Conservation (phyloP, 2,113 vertebrate species). For the Pygoscelis adeliae region DNA sequence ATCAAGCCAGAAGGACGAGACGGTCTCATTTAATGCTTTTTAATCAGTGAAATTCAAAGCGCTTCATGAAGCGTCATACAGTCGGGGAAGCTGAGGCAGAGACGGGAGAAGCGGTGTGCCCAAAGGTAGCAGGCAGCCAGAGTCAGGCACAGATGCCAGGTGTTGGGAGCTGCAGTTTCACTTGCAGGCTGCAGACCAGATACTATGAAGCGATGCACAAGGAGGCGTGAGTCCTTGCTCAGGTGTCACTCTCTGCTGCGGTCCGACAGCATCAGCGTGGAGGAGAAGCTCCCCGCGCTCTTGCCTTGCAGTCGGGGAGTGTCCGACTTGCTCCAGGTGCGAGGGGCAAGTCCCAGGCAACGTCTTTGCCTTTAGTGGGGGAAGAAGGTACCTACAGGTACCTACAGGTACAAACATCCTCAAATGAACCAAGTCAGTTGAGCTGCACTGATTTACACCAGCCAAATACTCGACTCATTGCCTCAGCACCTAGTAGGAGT, state of each 20-base stretch:
- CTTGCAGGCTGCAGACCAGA: not conserved
- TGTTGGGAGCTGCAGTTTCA: not conserved
- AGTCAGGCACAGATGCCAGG: not conserved
- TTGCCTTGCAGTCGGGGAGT: not conserved
- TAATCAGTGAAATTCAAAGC: not conserved
- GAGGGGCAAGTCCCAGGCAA: not conserved
- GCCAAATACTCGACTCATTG: rapidly evolving
- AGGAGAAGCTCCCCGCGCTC: not conserved
- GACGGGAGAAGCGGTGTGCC: not conserved
- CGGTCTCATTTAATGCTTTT: not conserved
- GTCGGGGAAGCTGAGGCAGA: not conserved
- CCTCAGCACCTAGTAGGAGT: not conserved
- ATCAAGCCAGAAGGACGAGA: not conserved
- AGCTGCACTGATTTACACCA: not conserved
- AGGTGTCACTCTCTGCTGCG: not conserved
- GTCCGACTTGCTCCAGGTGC: rapidly evolving
- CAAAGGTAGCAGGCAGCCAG: not conserved
- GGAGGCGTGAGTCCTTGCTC: not conserved
- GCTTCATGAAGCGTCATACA: rapidly evolving
- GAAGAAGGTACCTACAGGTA: not conserved
- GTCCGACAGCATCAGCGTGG: not conserved
- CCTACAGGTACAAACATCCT: not conserved
- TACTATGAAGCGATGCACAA: rapidly evolving
- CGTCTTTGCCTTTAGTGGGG: not conserved
- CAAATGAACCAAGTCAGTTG: not conserved